Evolutionary conservation across 2,888 invertebrate genomes (phyloP).

Genomic region (Leptinotarsa haldemani): DNA sequence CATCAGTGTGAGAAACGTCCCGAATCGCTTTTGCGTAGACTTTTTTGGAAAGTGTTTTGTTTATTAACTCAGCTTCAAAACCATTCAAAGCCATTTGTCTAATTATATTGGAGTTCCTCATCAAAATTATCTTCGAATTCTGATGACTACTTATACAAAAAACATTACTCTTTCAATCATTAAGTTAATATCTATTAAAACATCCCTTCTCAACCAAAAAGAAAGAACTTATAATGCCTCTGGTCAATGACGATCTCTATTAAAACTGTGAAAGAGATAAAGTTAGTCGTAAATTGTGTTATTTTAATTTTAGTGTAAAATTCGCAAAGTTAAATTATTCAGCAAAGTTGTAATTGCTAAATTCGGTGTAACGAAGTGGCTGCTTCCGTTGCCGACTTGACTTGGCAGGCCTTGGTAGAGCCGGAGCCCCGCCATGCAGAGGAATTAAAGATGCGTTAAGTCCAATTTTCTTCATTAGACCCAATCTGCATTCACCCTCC

Average conservation of each 20-base stretch:
- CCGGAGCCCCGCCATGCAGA: slow-evolving; percentile 45
- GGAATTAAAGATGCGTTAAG: slow-evolving; percentile 65
- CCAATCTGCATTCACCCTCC: slow-evolving; percentile 63
- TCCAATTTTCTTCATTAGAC: slow-evolving; percentile 65
- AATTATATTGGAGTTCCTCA: too few species aligned
- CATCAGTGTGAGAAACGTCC: too few species aligned
- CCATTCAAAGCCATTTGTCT: too few species aligned
- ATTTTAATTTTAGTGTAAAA: slow-evolving; percentile 46
- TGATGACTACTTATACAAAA: too few species aligned
- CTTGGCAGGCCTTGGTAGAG: slow-evolving; percentile 42
- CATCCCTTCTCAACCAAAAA: not conserved
- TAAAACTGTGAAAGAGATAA: slow-evolving; percentile 26
- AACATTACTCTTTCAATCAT: too few species aligned
- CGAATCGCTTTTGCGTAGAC: too few species aligned
- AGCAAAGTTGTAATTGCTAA: slow-evolving; percentile 55
- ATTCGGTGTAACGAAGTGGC: slow-evolving; percentile 54
- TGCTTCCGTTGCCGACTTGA: slow-evolving; percentile 40
- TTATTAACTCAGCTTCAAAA: too few species aligned
- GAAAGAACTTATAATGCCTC: not conserved
- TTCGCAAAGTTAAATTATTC: slow-evolving; percentile 51
- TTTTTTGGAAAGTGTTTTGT: too few species aligned
- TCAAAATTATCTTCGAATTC: too few species aligned
- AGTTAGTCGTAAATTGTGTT: slow-evolving; percentile 38
- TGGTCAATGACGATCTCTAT: slow-evolving; percentile 20
- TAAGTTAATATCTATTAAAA: not conserved